phyloP scores from a whole-genome alignment of 1,140 invertebrate species.

The Aphelinus atriplicis region DNA sequence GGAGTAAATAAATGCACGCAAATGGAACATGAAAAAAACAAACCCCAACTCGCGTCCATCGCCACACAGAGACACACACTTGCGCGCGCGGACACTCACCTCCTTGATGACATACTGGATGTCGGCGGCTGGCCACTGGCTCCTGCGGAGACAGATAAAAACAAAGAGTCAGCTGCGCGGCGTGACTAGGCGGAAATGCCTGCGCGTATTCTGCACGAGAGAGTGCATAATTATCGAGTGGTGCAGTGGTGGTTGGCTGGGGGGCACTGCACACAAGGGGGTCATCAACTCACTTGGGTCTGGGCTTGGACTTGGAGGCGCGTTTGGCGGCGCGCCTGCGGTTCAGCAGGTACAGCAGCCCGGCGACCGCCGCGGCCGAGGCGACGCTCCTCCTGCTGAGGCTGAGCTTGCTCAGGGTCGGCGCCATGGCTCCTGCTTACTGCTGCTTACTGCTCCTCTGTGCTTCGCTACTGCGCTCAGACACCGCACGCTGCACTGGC shows the following conservation, averaged over 20 bases:
- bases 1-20: conserved; percentile 5
- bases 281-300: too few species aligned
- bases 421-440: conserved; percentile 65
- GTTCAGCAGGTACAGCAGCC: conserved; percentile 68
- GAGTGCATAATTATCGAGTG: too few species aligned
- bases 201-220: neutral
- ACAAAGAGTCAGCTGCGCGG: conserved; percentile 5
- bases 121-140: conserved; percentile 57
- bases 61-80: neutral
- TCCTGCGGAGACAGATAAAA: conserved; percentile 46
- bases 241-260: neutral
- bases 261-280: neutral
- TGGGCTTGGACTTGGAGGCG: conserved; percentile 19
- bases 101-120: conserved; percentile 82
- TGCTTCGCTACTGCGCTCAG: too few species aligned
- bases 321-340: conserved; percentile 52
- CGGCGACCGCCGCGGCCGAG: conserved; percentile 67
- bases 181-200: neutral
- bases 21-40: conserved; percentile 14
- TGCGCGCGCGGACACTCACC: conserved; percentile 49
- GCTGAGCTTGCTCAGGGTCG: conserved; percentile 70
- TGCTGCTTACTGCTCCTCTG: too few species aligned
- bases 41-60: neutral
- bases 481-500: too few species aligned
- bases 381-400: conserved; percentile 67